Percentiles rank a stretch among this genome's conserved stretches.
Evolutionary conservation across 2,113 vertebrate genomes (phyloP).

Genomic region (Phaethornis superciliosus): DNA sequence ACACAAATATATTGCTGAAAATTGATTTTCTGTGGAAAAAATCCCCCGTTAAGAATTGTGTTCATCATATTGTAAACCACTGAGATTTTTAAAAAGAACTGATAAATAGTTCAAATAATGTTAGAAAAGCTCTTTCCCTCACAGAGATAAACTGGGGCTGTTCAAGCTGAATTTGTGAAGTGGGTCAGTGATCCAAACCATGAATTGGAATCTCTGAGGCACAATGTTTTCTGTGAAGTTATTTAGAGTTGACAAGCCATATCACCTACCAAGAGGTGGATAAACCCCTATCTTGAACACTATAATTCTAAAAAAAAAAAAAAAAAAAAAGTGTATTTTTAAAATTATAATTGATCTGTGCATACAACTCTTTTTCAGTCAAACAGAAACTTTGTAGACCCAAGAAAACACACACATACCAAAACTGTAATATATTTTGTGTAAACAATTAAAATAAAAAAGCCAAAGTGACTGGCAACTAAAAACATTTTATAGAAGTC

Average conservation of each 20-base stretch:
- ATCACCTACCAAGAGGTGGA: neutral
- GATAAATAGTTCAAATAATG: constrained; percentile 4
- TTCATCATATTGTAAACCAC: constrained; percentile 11
- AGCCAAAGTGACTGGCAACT: neutral
- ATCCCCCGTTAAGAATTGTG: constrained; percentile 5
- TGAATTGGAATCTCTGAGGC: neutral
- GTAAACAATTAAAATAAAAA: neutral
- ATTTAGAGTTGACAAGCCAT: constrained; percentile 7
- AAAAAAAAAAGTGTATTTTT: accelerated
- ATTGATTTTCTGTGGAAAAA: constrained; percentile 42
- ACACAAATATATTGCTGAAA: constrained; percentile 4
- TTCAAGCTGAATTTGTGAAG: neutral
- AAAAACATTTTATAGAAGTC: neutral
- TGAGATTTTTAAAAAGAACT: constrained; percentile 3
- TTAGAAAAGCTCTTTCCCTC: neutral
- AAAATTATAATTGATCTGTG: neutral
- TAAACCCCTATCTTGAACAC: neutral
- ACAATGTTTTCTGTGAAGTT: neutral
- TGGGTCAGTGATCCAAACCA: neutral
- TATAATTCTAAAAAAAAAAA: neutral
- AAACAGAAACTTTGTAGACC: neutral
- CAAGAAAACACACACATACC: neutral
- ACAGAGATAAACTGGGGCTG: neutral
- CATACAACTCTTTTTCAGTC: neutral
- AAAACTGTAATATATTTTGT: neutral